Evolutionary conservation across 2,113 vertebrate genomes (phyloP).

Genomic region (Aspiorhynchus laticeps): DNA sequence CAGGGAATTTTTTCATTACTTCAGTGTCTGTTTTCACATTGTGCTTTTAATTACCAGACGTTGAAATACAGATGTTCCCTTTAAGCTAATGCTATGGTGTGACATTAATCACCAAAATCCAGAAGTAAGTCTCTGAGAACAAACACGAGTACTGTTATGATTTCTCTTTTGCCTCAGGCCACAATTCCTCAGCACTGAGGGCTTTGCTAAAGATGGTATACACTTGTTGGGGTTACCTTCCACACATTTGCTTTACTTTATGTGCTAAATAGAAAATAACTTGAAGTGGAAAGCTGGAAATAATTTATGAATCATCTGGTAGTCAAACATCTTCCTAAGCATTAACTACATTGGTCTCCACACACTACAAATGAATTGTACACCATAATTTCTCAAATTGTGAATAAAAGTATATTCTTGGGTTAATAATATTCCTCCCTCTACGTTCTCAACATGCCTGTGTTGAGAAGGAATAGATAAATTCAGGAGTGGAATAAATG

Average conservation of each 20-base stretch:
- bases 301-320: not conserved
- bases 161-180: not conserved
- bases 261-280: not conserved
- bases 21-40: slow-evolving; percentile 2
- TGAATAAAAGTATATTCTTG: slow-evolving; percentile 31
- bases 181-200: not conserved
- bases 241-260: not conserved
- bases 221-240: not conserved
- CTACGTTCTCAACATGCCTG: not conserved
- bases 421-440: slow-evolving; percentile 33
- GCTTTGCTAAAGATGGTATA: not conserved
- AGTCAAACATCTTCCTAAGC: not conserved
- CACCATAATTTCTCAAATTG: not conserved
- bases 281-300: not conserved
- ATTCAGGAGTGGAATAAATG: slow-evolving; percentile 36
- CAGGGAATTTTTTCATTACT: slow-evolving; percentile 27
- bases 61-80: not conserved
- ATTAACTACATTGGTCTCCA: not conserved
- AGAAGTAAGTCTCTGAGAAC: not conserved
- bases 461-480: slow-evolving; percentile 17
- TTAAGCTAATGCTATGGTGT: not conserved
- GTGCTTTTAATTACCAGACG: slow-evolving; percentile 1
- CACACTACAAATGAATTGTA: not conserved
- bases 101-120: not conserved
- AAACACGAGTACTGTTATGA: not conserved